A percentile compares a stretch with the other conserved stretches of the same genome.
These are phyloP conservation scores for Hippocampus mohnikei DNA, from an alignment of 2,113 vertebrate genomes.

Conservation along the genomic window DNA sequence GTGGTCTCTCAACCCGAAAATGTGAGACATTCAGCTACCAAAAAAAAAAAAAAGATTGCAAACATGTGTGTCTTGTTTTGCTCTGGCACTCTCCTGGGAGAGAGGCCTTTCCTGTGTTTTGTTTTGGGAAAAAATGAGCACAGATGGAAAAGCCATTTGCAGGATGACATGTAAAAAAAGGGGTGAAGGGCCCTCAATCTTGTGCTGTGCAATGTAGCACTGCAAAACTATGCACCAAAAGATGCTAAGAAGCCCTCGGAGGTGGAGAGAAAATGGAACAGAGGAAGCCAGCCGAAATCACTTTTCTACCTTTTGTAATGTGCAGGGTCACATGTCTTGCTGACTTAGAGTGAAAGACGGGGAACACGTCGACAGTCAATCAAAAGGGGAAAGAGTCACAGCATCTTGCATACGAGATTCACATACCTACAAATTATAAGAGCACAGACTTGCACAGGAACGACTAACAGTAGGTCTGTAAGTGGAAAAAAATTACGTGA, in stretches of 20 bases:
- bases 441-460: background rate
- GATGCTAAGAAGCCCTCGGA: background rate
- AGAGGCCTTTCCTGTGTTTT: slow-evolving; percentile 20
- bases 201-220: background rate
- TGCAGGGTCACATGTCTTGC: background rate
- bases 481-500: background rate
- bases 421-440: background rate
- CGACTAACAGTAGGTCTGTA: background rate
- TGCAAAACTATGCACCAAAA: background rate
- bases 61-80: slow-evolving; percentile 45
- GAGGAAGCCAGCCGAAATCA: background rate
- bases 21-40: slow-evolving; percentile 14
- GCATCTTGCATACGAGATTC: background rate
- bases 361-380: background rate
- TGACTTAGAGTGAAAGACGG: background rate
- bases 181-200: slow-evolving; percentile 23
- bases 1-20: background rate
- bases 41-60: slow-evolving; percentile 14
- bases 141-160: slow-evolving; percentile 65
- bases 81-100: slow-evolving; percentile 3
- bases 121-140: slow-evolving; percentile 16
- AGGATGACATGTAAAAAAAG: slow-evolving; percentile 23
- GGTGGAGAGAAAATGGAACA: background rate
- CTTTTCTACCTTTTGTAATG: background rate
- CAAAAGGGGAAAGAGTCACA: background rate